These are phyloP conservation scores for Morinoia aosen DNA, from an alignment of 2,888 invertebrate species.

Conservation along the genomic window DNA sequence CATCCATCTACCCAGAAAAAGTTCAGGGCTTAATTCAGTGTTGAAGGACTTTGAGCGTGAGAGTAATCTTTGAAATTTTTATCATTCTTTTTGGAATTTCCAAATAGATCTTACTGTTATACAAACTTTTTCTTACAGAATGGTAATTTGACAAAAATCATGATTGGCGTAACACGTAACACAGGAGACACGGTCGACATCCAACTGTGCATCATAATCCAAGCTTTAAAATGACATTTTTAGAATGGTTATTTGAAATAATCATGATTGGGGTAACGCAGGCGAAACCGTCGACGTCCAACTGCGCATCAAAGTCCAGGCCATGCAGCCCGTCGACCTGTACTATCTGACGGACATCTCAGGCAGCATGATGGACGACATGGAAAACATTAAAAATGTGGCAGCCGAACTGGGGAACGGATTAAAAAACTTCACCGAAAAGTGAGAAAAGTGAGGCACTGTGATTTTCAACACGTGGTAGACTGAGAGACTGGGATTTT, in stretches of 20 bases:
- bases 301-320: not conserved
- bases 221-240: not conserved
- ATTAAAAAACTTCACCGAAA: not conserved
- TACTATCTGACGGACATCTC: constrained; percentile 51
- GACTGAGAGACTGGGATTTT: not conserved
- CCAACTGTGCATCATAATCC: not conserved
- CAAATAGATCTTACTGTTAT: not conserved
- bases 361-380: constrained; percentile 5
- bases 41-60: too few relatives aligned
- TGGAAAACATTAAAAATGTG: not conserved
- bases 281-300: not conserved
- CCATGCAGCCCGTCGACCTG: not conserved
- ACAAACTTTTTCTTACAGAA: not conserved
- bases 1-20: too few relatives aligned
- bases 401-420: not conserved
- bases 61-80: not conserved
- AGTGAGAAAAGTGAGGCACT: not conserved
- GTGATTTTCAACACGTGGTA: not conserved
- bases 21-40: too few relatives aligned
- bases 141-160: not conserved
- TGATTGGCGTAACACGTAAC: not conserved
- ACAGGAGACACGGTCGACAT: not conserved
- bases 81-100: not conserved
- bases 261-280: not conserved
- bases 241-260: not conserved